These are phyloP conservation scores for Nothura maculosa DNA, from an alignment of 2,797 vertebrate genomes.

Conservation along the genomic window DNA sequence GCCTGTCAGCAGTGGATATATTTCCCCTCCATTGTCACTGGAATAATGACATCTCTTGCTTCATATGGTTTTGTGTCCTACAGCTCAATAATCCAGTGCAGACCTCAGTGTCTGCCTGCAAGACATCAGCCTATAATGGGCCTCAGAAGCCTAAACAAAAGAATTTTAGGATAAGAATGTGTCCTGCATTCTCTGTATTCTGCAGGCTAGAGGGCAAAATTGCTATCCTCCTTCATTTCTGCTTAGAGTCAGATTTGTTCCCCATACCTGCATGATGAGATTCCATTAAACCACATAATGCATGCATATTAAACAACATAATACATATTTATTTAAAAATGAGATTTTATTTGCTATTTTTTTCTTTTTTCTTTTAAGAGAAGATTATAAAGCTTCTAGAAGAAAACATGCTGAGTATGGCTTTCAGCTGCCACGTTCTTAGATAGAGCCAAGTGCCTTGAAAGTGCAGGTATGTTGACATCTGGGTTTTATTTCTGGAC, in stretches of 20 bases:
- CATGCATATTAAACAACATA: background rate
- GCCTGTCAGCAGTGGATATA: slow-evolving; percentile 77
- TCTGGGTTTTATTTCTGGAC: slow-evolving; percentile 68
- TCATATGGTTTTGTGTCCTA: slow-evolving; percentile 76
- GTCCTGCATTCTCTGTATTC: slow-evolving; percentile 28
- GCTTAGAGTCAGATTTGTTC: slow-evolving; percentile 20
- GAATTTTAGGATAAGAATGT: slow-evolving; percentile 72
- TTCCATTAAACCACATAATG: background rate
- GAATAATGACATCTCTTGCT: slow-evolving; percentile 80
- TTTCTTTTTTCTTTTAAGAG: background rate
- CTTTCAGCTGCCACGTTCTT: slow-evolving; percentile 31
- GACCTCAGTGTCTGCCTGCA: slow-evolving; percentile 66
- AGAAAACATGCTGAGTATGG: slow-evolving; percentile 10
- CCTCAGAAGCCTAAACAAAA: slow-evolving; percentile 71
- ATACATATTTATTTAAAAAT: slow-evolving; percentile 30
- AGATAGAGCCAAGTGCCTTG: slow-evolving; percentile 52
- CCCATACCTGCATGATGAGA: background rate
- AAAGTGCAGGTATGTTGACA: slow-evolving; percentile 65
- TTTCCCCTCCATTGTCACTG: slow-evolving; percentile 72
- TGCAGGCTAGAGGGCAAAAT: slow-evolving; percentile 46
- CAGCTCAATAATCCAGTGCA: slow-evolving; percentile 71
- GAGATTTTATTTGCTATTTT: slow-evolving; percentile 45
- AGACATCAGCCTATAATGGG: slow-evolving; percentile 70
- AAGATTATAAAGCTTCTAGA: slow-evolving; percentile 9
- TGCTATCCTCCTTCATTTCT: background rate